phyloP scores from a whole-genome alignment of 2,797 vertebrate genomes.

The Anableps anableps region DNA sequence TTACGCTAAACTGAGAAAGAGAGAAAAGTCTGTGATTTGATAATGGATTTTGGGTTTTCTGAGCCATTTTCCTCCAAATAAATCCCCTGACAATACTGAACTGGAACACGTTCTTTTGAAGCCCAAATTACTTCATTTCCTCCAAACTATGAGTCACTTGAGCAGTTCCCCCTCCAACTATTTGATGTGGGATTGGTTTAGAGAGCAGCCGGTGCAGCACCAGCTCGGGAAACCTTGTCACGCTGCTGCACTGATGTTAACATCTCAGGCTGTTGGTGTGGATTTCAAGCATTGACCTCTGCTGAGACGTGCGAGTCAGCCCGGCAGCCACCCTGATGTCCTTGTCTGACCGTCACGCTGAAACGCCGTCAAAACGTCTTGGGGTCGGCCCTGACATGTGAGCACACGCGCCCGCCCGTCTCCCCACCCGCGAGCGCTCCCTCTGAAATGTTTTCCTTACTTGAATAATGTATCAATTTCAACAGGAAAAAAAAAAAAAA shows the following conservation, averaged over 20 bases:
- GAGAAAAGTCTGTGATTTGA: conserved; percentile 38
- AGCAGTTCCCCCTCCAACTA: conserved; percentile 49
- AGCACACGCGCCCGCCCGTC: conserved; percentile 30
- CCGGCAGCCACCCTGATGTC: conserved; percentile 56
- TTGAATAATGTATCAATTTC: conserved; percentile 84
- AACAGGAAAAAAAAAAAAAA: conserved; percentile 48
- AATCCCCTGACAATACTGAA: conserved; percentile 62
- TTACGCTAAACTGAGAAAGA: conserved; percentile 60
- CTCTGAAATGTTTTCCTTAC: conserved; percentile 73
- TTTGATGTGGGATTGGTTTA: conserved; percentile 68
- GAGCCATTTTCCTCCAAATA: conserved; percentile 23
- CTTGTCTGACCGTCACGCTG: conserved; percentile 73
- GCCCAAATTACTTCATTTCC: conserved; percentile 59
- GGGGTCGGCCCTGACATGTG: conserved; percentile 44
- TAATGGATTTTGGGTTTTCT: conserved; percentile 46
- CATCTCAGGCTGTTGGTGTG: conserved; percentile 64
- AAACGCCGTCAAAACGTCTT: conserved; percentile 52
- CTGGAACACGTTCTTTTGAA: conserved; percentile 32
- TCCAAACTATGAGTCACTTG: conserved; percentile 56
- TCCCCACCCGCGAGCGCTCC: conserved; percentile 41
- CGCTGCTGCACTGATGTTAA: conserved; percentile 48
- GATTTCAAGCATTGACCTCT: conserved; percentile 75
- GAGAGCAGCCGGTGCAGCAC: conserved; percentile 45
- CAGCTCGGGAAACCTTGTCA: conserved; percentile 35
- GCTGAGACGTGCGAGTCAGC: conserved; percentile 65